A percentile compares a stretch with the other conserved stretches of the same genome.
Conservation (phyloP, 2,888 invertebrate genomes). For the Lissonota sp. region DNA sequence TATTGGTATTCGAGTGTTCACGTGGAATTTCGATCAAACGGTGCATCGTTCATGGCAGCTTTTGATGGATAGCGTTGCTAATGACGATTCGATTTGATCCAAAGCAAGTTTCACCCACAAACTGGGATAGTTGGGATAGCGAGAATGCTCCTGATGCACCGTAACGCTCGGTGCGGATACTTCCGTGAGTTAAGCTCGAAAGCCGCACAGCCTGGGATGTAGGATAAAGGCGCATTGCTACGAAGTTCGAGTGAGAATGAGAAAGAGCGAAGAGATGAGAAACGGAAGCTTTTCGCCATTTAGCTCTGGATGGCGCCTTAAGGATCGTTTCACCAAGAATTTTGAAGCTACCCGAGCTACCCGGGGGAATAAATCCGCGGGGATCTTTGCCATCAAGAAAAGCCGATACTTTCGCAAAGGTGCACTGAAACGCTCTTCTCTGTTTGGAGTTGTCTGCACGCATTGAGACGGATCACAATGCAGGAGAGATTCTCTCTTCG, state of each 20-base stretch:
- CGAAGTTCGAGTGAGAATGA: not conserved
- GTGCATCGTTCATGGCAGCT: constrained; percentile 7
- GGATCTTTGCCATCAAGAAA: too few species aligned
- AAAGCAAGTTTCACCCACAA: constrained; percentile 10
- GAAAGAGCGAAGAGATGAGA: not conserved
- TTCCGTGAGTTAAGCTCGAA: not conserved
- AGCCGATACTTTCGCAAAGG: too few species aligned
- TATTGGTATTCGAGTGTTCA: constrained; percentile 54
- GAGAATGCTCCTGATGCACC: not conserved
- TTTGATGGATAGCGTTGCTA: constrained; percentile 61
- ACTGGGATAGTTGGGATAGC: not conserved
- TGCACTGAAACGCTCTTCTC: too few species aligned
- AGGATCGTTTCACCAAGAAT: not conserved
- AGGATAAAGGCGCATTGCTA: not conserved
- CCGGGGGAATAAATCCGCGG: too few species aligned
- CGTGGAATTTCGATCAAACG: constrained; percentile 50
- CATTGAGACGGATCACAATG: too few species aligned
- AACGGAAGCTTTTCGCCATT: not conserved
- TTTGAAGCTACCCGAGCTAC: not conserved
- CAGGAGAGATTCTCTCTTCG: too few species aligned
- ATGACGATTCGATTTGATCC: constrained; percentile 73
- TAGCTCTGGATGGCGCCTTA: not conserved
- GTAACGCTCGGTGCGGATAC: not conserved
- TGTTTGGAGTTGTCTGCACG: too few species aligned
- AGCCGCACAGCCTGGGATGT: not conserved